These are phyloP conservation scores for Pipistrellus nathusii DNA, from an alignment of 2,797 vertebrate species.

Conservation along the genomic window DNA sequence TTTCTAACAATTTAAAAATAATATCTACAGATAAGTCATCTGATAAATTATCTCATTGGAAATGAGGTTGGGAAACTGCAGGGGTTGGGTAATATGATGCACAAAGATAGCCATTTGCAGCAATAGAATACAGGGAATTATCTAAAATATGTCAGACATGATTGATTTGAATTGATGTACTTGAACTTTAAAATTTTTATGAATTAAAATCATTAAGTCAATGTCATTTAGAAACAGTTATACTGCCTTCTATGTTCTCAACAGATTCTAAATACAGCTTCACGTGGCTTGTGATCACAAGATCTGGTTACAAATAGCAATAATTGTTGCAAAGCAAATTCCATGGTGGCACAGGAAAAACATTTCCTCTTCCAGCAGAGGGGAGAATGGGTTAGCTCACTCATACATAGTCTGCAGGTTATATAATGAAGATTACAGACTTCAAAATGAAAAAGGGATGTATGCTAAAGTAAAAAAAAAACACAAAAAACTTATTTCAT, in stretches of 20 bases:
- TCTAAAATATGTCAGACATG: constrained; percentile 54
- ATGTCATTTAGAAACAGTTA: constrained; percentile 72
- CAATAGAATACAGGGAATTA: constrained; percentile 55
- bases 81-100: constrained; percentile 25
- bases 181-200: constrained; percentile 64
- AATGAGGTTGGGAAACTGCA: constrained; percentile 58
- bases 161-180: constrained; percentile 50
- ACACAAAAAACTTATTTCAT: constrained; percentile 23
- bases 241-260: constrained; percentile 67
- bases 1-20: constrained; percentile 37
- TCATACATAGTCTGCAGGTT: not conserved
- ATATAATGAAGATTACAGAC: constrained; percentile 38
- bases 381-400: constrained; percentile 28
- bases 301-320: constrained; percentile 74
- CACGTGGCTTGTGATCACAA: constrained; percentile 68
- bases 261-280: constrained; percentile 74
- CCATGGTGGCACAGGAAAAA: constrained; percentile 35
- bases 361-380: constrained; percentile 24
- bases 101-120: constrained; percentile 11
- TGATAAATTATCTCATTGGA: constrained; percentile 56
- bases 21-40: constrained; percentile 47
- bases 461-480: constrained; percentile 34
- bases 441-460: constrained; percentile 14
- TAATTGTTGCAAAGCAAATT: constrained; percentile 73
- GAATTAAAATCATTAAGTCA: constrained; percentile 68